phyloP scores from a whole-genome alignment of 2,888 invertebrate species.

The Drosophila eohydei region DNA sequence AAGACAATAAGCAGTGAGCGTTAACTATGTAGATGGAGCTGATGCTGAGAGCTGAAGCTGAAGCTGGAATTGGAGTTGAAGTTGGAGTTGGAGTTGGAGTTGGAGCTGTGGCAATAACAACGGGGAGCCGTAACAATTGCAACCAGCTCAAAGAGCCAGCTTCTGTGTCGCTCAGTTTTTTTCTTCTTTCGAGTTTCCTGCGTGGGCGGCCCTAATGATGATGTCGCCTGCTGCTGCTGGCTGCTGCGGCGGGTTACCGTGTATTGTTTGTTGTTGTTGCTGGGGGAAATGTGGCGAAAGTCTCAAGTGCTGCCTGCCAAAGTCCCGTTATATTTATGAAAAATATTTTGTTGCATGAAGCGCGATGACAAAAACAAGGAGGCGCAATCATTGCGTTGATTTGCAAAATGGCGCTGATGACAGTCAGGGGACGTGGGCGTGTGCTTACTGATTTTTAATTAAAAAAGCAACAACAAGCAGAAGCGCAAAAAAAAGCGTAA shows the following conservation, averaged over 20 bases:
- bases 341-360: constrained; percentile 55
- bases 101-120: constrained; percentile 47
- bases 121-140: constrained; percentile 50
- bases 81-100: constrained; percentile 52
- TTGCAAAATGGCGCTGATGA: constrained; percentile 80
- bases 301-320: constrained; percentile 65
- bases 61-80: constrained; percentile 34
- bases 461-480: constrained; percentile 65
- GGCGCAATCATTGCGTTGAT: constrained; percentile 77
- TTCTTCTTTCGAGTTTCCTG: constrained; percentile 30
- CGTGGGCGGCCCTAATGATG: constrained; percentile 76
- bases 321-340: constrained; percentile 72
- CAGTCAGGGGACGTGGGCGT: constrained; percentile 46
- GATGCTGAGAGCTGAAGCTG: neutral
- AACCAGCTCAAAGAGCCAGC: constrained; percentile 31
- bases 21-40: constrained; percentile 31
- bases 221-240: constrained; percentile 49
- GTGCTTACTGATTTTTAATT: constrained; percentile 78
- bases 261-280: constrained; percentile 42
- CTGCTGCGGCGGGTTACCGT: constrained; percentile 27
- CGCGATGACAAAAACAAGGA: constrained; percentile 64
- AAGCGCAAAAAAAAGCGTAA: constrained; percentile 16
- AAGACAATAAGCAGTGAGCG: constrained; percentile 70
- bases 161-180: constrained; percentile 19
- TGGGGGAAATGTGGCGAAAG: constrained; percentile 73